Percentiles rank a stretch among this genome's conserved stretches.
Evolutionary conservation across 2,888 invertebrate species (phyloP).

Genomic region (Carterocephalus palaemon): DNA sequence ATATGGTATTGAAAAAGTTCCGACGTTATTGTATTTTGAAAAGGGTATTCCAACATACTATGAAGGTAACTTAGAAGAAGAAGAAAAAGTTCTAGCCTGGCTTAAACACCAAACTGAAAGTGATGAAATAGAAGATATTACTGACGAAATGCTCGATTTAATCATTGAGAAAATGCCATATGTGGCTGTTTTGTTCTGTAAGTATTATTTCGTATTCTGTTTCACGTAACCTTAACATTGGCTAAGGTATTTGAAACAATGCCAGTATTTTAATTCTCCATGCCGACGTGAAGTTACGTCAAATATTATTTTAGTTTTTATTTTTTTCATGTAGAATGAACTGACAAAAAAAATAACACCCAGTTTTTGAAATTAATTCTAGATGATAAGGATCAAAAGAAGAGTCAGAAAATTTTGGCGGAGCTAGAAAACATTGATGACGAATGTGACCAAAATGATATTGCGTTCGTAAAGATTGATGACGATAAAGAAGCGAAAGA

Average conservation of each 20-base stretch:
- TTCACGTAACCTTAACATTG: conserved; percentile 42
- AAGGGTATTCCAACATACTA: conserved; percentile 86
- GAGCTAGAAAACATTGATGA: conserved; percentile 96
- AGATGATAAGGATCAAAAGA: conserved; percentile 95
- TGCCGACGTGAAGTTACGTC: conserved; percentile 36
- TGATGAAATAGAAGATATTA: conserved; percentile 96
- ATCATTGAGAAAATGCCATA: conserved; percentile 92
- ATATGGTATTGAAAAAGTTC: conserved; percentile 93
- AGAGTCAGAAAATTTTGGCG: conserved; percentile 89
- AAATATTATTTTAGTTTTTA: conserved; percentile 35
- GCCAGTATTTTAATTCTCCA: conserved; percentile 48
- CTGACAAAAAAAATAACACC: conserved; percentile 75
- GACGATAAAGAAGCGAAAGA: conserved; percentile 93
- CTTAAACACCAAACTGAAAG: conserved; percentile 89
- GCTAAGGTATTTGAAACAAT: conserved; percentile 46
- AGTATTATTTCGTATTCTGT: conserved; percentile 56
- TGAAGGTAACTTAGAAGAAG: conserved; percentile 92
- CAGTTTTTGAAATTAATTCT: conserved; percentile 66
- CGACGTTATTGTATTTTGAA: conserved; percentile 90
- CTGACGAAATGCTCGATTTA: conserved; percentile 95
- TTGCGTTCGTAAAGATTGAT: conserved; percentile 94
- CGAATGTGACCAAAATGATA: conserved; percentile 94
- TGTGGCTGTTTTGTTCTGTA: conserved; percentile 95
- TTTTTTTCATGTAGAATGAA: conserved; percentile 53
- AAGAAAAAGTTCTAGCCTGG: conserved; percentile 93